Base-by-base conservation (phyloP, 1,140 invertebrate genomes). In the Papilio polyxenes region DNA sequence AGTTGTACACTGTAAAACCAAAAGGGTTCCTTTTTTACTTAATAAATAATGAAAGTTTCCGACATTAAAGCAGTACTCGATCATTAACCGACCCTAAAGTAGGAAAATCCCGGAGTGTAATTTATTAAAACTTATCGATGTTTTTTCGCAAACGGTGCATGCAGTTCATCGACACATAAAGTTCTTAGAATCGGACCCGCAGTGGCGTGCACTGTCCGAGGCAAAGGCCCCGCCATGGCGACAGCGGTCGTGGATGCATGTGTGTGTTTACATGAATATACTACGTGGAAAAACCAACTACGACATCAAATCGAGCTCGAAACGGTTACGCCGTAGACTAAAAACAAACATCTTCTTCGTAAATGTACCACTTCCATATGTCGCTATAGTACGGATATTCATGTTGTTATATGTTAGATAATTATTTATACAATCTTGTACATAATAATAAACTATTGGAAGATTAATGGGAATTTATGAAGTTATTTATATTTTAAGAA, bases 141-240 rank as follows among this genome's bases (percentile, higher is more conserved):
- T 85, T 69, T 78, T 83, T 83, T 80, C 76, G 79, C 15, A 51
- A 78, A 20, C 51, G 40, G 37, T 49, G 80, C 56, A 81, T 69
- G 76, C 56, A 81, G 84, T 84, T 85, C 83, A 84, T 82, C 82
- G 84, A 85, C 87, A 83, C 82, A 49, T n/a, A 51, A 78, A 80
- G 79, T 88, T 87, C 87, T 82, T 15, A 81, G 86, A 86, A 87
- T 44, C 31, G 78, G 72, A 48, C 53, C 83, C 81, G 84, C 85
- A 88, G 74, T 88, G 82, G 84, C 85, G 84, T 88, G 85, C 85
- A 82, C 77, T 86, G 86, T 85, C 85, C 84, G 75, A 80, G 31
- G 56, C 81, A 85, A 85, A 82, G 65, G 82, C 65, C 85, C 83
- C 82, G 83, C 82, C 83, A 81, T 84, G 85, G 79, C 81, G 82